Evolutionary conservation across 2,113 vertebrate genomes (phyloP).

Genomic region (Caranx melampygus): DNA sequence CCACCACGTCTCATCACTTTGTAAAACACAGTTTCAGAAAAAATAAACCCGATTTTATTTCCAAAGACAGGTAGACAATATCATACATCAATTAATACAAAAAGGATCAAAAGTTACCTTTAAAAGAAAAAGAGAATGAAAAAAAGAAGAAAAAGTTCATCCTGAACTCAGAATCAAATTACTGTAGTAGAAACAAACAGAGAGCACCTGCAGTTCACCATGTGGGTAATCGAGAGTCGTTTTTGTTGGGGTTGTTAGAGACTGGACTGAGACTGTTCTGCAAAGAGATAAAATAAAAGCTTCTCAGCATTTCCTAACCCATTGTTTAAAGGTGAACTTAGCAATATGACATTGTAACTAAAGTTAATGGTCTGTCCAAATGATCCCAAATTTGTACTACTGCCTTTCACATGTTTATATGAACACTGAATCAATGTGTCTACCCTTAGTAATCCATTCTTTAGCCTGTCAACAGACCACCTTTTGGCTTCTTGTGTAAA

Average conservation of each 20-base stretch:
- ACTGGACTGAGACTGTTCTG: constrained; percentile 25
- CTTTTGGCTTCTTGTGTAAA: neutral
- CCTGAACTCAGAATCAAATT: constrained; percentile 36
- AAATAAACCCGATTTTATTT: constrained; percentile 72
- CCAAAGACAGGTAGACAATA: constrained; percentile 55
- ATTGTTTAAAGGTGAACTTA: constrained; percentile 20
- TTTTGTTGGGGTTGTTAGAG: constrained; percentile 2
- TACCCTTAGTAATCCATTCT: constrained; percentile 24
- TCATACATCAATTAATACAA: constrained; percentile 53
- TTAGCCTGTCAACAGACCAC: constrained; percentile 40
- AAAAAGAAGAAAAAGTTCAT: constrained; percentile 20
- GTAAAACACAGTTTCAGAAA: constrained; percentile 55
- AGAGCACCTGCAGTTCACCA: constrained; percentile 38
- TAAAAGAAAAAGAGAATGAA: neutral
- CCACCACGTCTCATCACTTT: neutral
- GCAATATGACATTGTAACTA: neutral
- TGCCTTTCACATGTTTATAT: neutral
- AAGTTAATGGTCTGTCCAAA: neutral
- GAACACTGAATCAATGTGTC: constrained; percentile 26
- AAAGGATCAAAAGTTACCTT: constrained; percentile 30
- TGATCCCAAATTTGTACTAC: constrained; percentile 10
- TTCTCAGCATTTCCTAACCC: neutral
- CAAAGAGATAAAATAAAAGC: constrained; percentile 25
- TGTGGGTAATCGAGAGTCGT: constrained; percentile 9
- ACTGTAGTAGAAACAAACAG: constrained; percentile 12